Evolutionary conservation across 2,113 vertebrate genomes (phyloP), one percentile per base, ranked within the genome.

Genomic region (Coreoperca whiteheadi): DNA sequence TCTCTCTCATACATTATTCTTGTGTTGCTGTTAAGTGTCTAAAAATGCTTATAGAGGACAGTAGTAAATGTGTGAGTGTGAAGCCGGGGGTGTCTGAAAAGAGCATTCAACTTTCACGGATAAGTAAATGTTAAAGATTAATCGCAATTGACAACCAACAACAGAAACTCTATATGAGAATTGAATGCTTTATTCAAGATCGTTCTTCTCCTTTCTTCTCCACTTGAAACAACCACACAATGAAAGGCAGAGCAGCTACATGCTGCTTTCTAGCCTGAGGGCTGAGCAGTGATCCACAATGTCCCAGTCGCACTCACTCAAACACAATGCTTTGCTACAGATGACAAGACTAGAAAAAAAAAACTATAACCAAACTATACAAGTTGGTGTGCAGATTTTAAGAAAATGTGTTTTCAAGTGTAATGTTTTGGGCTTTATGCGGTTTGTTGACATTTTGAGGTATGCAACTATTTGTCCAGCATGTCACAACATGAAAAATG

Each of bases 201-300:
- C 15, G 28, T 65, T 72, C 56, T 16, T 10, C 15, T 81, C 28
- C 18, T 60, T 81, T 30, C 3, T 37, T 78, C 59, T 74, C 34
- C 37, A 7, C 6, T 67, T 57, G 28, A 65, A 60, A 80, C 54
- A 81, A 79, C 57, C 46, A 63, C 46, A 56, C 78, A 68, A 50
- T 57, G 51, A 68, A 46, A 61, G n/a, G 28, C 68, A 65, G 63
- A 64, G 75, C 79, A 37, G 79, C 65, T 67, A 50, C 67, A 54
- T 71, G 63, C 69, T 70, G 77, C 41, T 73, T 63, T 78, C 53
- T 46, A 32, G 80, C 85, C 80, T 67, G 53, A 69, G 74, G 73
- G 87, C 82, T 75, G 67, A 87, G 87, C 87, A 86, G 73, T 14
- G 43, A 85, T 77, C 87, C 72, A 76, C 64, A 63, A 39, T 75